These are phyloP conservation scores for Diplolepis rosae DNA, from an alignment of 2,888 invertebrate species.

Conservation along the genomic window DNA sequence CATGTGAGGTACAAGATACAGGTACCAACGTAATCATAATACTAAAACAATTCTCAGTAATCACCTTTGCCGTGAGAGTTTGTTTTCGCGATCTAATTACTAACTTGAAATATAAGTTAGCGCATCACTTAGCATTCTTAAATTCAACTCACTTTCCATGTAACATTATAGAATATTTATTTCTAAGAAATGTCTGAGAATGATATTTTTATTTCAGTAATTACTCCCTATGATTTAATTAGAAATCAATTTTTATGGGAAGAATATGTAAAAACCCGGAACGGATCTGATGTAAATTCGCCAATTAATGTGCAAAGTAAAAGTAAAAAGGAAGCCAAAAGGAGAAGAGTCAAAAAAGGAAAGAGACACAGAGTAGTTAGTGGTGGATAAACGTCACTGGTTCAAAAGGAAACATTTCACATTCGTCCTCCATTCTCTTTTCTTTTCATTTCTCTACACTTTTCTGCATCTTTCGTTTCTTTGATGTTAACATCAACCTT, in stretches of 20 bases:
- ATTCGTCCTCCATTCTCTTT: not conserved
- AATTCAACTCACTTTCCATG: conserved; percentile 1
- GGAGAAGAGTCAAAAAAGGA: not conserved
- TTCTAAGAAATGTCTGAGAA: not conserved
- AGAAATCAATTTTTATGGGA: not conserved
- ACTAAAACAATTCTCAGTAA: conserved; percentile 62
- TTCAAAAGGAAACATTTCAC: not conserved
- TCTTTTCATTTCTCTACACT: not conserved
- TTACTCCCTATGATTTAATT: not conserved
- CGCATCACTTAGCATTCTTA: conserved; percentile 13
- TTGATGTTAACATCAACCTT: not conserved
- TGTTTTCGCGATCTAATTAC: conserved; percentile 54
- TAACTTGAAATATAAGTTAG: conserved; percentile 35
- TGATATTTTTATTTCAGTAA: not conserved
- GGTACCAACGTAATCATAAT: conserved; percentile 48
- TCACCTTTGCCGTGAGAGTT: conserved; percentile 54
- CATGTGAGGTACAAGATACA: conserved; percentile 33
- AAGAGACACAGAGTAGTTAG: not conserved
- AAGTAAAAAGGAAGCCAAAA: not conserved
- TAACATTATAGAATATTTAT: not conserved
- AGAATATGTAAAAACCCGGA: not conserved
- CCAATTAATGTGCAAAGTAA: not conserved
- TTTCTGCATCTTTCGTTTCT: not conserved
- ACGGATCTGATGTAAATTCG: not conserved
- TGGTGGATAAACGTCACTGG: not conserved